Evolutionary conservation across 2,797 vertebrate species (phyloP).

Genomic region (Leuciscus waleckii): DNA sequence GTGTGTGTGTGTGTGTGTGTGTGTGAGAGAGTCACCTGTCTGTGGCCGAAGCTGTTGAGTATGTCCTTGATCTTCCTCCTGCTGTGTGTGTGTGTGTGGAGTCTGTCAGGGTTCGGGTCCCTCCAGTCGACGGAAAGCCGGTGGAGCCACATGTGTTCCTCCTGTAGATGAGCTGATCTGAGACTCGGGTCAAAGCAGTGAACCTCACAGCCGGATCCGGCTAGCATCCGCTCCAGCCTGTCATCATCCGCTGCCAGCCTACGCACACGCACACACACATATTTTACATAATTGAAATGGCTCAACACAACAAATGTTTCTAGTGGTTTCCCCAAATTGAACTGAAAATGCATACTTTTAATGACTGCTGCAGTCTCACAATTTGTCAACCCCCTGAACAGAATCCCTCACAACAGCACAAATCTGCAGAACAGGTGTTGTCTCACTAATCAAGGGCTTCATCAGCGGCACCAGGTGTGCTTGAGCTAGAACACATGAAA

Average conservation of each 20-base stretch:
- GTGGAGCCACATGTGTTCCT: slow-evolving; percentile 88
- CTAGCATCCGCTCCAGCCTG: slow-evolving; percentile 83
- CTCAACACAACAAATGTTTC: too few relatives aligned
- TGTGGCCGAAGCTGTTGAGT: slow-evolving; percentile 91
- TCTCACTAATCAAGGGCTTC: too few relatives aligned
- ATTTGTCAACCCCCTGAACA: too few relatives aligned
- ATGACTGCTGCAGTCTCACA: too few relatives aligned
- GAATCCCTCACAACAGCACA: too few relatives aligned
- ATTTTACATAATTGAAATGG: too few relatives aligned
- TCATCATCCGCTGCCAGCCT: slow-evolving; percentile 83
- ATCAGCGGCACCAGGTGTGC: too few relatives aligned
- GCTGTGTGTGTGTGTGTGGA: slow-evolving; percentile 53
- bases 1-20: too few relatives aligned
- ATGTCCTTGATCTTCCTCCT: slow-evolving; percentile 91
- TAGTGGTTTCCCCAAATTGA: too few relatives aligned
- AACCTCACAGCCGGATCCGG: slow-evolving; percentile 86
- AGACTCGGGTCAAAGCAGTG: slow-evolving; percentile 93
- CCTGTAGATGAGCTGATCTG: slow-evolving; percentile 83
- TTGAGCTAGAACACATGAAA: too few relatives aligned
- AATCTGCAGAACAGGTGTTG: too few relatives aligned
- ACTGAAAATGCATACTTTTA: too few relatives aligned
- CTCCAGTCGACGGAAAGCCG: slow-evolving; percentile 92
- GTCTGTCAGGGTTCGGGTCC: slow-evolving; percentile 88
- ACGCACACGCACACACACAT: background rate
- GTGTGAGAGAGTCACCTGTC: slow-evolving; percentile 80